Conservation (phyloP, 2,888 invertebrate genomes). For the Tetheella fluctuosa region DNA sequence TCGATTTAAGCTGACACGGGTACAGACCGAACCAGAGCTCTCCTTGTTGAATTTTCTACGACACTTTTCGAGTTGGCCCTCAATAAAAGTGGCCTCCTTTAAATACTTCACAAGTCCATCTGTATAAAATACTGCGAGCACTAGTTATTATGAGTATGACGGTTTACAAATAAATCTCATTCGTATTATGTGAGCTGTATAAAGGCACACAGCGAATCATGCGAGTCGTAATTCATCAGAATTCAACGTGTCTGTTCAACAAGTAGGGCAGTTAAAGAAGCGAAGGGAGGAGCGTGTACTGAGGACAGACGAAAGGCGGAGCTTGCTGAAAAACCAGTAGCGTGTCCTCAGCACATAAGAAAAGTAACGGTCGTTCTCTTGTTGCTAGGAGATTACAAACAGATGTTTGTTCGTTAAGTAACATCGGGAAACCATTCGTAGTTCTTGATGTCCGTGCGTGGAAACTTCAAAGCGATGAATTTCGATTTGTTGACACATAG, state of each 20-base stretch:
- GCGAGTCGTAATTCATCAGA: conserved; percentile 63
- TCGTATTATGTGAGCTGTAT: conserved; percentile 38
- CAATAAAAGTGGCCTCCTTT: conserved; percentile 49
- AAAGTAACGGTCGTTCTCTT: conserved; percentile 67
- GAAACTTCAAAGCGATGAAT: conserved; percentile 51
- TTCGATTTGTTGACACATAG: no score
- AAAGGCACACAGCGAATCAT: conserved; percentile 64
- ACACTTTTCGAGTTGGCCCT: conserved; percentile 54
- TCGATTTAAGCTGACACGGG: conserved; percentile 69
- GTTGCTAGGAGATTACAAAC: conserved; percentile 70
- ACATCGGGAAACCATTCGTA: conserved; percentile 41
- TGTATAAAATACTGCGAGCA: conserved; percentile 32
- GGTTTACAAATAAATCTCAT: conserved; percentile 37
- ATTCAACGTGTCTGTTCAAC: conserved; percentile 69
- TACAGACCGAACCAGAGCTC: conserved; percentile 45
- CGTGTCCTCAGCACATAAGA: conserved; percentile 68
- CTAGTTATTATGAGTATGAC: conserved; percentile 29
- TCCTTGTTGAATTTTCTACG: conserved; percentile 60
- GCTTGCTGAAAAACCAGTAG: conserved; percentile 74
- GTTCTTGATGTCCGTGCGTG: conserved; percentile 39
- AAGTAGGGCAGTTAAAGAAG: conserved; percentile 69
- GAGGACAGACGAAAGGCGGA: conserved; percentile 73
- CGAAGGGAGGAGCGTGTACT: conserved; percentile 77
- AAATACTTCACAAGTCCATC: conserved; percentile 28
- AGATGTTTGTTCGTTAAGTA: conserved; percentile 63